phyloP scores from a whole-genome alignment of 2,113 vertebrate genomes.

The Phrynocephalus versicolor region DNA sequence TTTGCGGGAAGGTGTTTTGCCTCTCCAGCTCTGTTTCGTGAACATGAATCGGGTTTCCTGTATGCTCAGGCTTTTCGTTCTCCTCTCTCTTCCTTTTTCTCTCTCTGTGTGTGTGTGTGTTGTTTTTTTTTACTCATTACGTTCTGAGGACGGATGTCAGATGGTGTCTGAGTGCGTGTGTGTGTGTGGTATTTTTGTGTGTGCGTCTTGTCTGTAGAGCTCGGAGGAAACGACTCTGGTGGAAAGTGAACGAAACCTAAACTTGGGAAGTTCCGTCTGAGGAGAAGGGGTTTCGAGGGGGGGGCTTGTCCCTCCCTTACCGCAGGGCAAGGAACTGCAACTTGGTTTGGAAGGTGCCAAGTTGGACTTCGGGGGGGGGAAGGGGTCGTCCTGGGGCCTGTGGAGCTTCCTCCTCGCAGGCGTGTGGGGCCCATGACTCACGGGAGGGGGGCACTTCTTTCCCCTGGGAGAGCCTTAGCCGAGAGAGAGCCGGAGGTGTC shows the following conservation, averaged over 20 bases:
- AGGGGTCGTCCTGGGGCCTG: not conserved
- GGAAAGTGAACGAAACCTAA: not conserved
- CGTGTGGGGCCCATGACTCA: too few relatives aligned
- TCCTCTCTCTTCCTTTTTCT: not conserved
- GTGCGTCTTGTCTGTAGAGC: too few relatives aligned
- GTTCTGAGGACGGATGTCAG: constrained; percentile 12
- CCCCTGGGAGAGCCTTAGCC: too few relatives aligned
- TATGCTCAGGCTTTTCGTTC: not conserved
- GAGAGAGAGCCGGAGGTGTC: not conserved
- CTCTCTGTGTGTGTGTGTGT: too few relatives aligned
- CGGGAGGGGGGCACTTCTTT: too few relatives aligned
- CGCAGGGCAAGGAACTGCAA: not conserved
- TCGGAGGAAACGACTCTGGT: not conserved
- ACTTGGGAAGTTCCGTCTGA: too few relatives aligned
- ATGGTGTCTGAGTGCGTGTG: not conserved
- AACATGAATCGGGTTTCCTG: constrained; percentile 21
- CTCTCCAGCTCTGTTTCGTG: not conserved
- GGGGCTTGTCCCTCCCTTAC: too few relatives aligned
- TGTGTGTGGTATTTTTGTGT: too few relatives aligned
- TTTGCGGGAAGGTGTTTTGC: not conserved
- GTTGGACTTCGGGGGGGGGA: too few relatives aligned
- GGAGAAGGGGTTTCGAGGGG: too few relatives aligned
- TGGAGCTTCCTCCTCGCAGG: too few relatives aligned
- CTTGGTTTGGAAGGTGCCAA: too few relatives aligned
- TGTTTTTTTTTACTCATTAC: not conserved